Conservation (phyloP, 2,113 vertebrate genomes). For the Morone chrysops region DNA sequence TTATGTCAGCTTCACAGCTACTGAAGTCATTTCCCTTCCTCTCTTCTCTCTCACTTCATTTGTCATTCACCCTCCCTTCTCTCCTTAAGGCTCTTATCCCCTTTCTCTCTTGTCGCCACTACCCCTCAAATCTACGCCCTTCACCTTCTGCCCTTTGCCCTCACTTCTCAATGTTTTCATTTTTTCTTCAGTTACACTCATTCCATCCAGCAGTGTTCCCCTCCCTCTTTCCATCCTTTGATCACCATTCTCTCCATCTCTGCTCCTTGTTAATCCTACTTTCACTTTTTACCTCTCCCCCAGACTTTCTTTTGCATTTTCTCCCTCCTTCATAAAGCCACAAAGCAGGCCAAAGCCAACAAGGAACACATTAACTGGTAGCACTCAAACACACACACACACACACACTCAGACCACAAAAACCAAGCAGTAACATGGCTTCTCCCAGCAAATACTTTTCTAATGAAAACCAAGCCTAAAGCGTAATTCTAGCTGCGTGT, state of each 20-base stretch:
- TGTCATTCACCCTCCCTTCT: constrained; percentile 49
- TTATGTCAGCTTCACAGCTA: constrained; percentile 35
- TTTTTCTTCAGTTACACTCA: constrained; percentile 46
- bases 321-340: constrained; percentile 31
- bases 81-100: constrained; percentile 18
- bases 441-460: constrained; percentile 54
- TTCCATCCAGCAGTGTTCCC: constrained; percentile 28
- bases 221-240: constrained; percentile 40
- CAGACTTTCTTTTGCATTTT: constrained; percentile 12
- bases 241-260: constrained; percentile 36
- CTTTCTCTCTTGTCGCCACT: background rate
- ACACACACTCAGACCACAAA: constrained; percentile 47
- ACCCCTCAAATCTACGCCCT: constrained; percentile 10
- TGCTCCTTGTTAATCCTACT: constrained; percentile 38
- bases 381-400: constrained; percentile 32
- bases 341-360: constrained; percentile 34
- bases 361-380: constrained; percentile 56
- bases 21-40: constrained; percentile 57
- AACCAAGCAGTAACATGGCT: constrained; percentile 45
- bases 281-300: constrained; percentile 59
- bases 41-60: constrained; percentile 55
- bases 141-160: constrained; percentile 57
- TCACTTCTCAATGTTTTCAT: constrained; percentile 27
- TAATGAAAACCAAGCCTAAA: constrained; percentile 64
- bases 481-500: constrained; percentile 26